Evolutionary conservation across 1,140 invertebrate genomes (phyloP).

Genomic region (Drosophila orosa): DNA sequence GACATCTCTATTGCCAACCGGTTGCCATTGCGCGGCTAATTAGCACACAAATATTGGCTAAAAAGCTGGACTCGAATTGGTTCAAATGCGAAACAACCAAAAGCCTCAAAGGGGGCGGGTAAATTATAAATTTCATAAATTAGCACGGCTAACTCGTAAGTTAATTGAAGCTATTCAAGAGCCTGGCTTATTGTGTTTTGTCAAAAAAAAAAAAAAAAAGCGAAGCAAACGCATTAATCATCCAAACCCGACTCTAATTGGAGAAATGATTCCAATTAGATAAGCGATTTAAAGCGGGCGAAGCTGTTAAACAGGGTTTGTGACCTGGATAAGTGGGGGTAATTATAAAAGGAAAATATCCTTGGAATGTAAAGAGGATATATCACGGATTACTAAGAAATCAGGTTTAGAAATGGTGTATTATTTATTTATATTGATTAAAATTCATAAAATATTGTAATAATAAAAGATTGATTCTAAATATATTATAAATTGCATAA

Average conservation of each 20-base stretch:
- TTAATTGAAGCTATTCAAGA: slow-evolving; percentile 43
- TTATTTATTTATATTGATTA: too few species aligned
- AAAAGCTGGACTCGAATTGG: slow-evolving; percentile 14
- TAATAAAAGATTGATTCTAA: too few species aligned
- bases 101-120: neutral
- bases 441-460: too few species aligned
- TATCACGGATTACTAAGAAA: neutral
- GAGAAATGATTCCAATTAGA: slow-evolving; percentile 29
- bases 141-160: slow-evolving; percentile 32
- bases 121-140: slow-evolving; percentile 37
- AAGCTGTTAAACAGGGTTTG: neutral
- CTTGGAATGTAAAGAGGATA: neutral
- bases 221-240: slow-evolving; percentile 37
- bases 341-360: neutral
- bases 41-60: slow-evolving; percentile 49
- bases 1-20: slow-evolving; percentile 34
- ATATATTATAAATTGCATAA: neutral
- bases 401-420: too few species aligned
- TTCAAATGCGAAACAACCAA: neutral
- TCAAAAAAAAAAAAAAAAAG: slow-evolving; percentile 14
- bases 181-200: slow-evolving; percentile 10
- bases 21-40: slow-evolving; percentile 37
- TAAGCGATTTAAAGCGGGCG: neutral
- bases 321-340: neutral
- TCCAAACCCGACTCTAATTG: slow-evolving; percentile 32